Evolutionary conservation across 2,113 vertebrate species (phyloP).

Genomic region (Anolis carolinensis): DNA sequence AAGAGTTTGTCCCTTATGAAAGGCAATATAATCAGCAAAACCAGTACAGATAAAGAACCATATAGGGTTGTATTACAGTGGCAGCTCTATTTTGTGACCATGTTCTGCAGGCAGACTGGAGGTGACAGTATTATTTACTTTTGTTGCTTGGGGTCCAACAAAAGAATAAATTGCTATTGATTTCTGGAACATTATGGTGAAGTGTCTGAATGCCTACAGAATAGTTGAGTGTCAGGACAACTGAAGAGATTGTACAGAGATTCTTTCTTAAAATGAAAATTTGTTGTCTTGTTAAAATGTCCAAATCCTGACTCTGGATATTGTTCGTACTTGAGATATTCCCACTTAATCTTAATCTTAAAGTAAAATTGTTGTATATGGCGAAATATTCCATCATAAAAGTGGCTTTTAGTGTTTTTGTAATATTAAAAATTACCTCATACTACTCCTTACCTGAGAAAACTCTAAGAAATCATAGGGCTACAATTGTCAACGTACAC

Average conservation of each 20-base stretch:
- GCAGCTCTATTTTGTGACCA: constrained; percentile 71
- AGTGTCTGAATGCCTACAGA: constrained; percentile 77
- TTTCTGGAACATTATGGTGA: constrained; percentile 80
- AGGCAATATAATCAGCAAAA: constrained; percentile 56
- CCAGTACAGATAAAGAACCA: constrained; percentile 66
- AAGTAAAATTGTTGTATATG: background rate
- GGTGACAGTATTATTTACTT: constrained; percentile 89
- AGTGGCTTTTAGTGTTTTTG: constrained; percentile 16
- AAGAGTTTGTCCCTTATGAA: constrained; percentile 53
- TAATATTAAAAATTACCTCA: background rate
- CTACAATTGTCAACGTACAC: no score
- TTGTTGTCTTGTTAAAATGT: constrained; percentile 56
- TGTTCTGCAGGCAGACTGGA: constrained; percentile 76
- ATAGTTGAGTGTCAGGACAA: constrained; percentile 69
- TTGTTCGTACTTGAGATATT: constrained; percentile 50
- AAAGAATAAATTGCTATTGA: constrained; percentile 92
- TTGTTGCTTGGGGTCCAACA: constrained; percentile 83
- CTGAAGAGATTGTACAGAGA: constrained; percentile 42
- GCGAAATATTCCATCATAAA: constrained; percentile 15
- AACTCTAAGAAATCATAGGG: no score
- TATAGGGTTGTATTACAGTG: constrained; percentile 55
- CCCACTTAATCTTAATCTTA: background rate
- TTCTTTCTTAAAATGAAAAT: constrained; percentile 69
- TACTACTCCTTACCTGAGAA: no score
- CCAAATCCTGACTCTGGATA: constrained; percentile 54